phyloP scores from a whole-genome alignment of 2,113 vertebrate species.

The Sula dactylatra region DNA sequence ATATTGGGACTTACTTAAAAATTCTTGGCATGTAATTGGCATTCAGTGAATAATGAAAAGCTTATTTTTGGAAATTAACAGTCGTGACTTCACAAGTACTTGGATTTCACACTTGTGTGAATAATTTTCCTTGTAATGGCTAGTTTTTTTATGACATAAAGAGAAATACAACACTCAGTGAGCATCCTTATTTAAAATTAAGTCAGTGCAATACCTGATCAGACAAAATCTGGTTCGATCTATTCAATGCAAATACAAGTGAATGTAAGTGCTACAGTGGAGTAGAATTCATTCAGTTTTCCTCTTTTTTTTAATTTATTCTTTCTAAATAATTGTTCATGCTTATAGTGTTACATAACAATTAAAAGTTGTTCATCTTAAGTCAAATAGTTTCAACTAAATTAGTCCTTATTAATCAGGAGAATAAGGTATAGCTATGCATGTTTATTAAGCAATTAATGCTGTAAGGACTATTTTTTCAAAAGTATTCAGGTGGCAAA shows the following conservation, averaged over 20 bases:
- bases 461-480: neutral
- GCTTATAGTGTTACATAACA: neutral
- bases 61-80: constrained; percentile 49
- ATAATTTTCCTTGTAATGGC: neutral
- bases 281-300: neutral
- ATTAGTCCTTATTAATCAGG: neutral
- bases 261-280: neutral
- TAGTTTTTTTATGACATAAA: neutral
- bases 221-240: neutral
- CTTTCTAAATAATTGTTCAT: neutral
- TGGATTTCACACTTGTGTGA: neutral
- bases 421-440: neutral
- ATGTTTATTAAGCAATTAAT: neutral
- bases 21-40: constrained; percentile 29
- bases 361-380: neutral
- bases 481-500: neutral
- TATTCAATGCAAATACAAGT: neutral
- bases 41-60: constrained; percentile 21
- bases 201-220: neutral
- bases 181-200: neutral
- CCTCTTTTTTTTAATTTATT: neutral
- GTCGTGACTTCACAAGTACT: constrained; percentile 35
- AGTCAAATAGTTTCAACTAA: neutral
- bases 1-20: constrained; percentile 42
- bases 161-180: neutral